These are phyloP conservation scores for Burhinus bistriatus DNA, from an alignment of 2,113 vertebrate genomes.

Conservation along the genomic window DNA sequence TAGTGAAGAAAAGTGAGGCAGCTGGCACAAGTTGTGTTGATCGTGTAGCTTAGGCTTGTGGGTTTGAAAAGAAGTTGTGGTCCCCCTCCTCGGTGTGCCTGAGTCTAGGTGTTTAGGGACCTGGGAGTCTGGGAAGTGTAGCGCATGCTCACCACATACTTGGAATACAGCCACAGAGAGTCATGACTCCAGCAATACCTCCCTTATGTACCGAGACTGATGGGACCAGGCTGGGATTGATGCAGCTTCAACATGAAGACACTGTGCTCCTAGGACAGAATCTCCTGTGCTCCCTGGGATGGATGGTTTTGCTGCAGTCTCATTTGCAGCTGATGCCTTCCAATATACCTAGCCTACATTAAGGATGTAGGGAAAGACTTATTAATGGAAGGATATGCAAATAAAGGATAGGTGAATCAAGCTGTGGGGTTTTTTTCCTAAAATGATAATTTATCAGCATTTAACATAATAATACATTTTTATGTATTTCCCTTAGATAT, in stretches of 20 bases:
- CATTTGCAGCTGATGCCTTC: not conserved
- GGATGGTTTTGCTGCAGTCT: not conserved
- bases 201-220: not conserved
- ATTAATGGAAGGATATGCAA: not conserved
- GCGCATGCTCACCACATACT: not conserved
- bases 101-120: not conserved
- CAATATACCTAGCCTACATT: not conserved
- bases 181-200: not conserved
- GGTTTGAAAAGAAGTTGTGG: not conserved
- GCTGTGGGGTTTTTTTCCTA: not conserved
- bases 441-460: not conserved
- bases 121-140: not conserved
- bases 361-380: not conserved
- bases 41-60: not conserved
- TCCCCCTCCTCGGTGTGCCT: no score
- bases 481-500: not conserved
- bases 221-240: not conserved
- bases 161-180: not conserved
- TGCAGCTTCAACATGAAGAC: not conserved
- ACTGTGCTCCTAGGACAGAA: accelerated
- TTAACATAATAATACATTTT: not conserved
- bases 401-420: not conserved
- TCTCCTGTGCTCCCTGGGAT: not conserved
- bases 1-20: not conserved
- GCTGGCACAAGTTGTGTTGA: not conserved